These are phyloP conservation scores for Arctocebus calabarensis DNA, from an alignment of 2,797 vertebrate species.

Conservation along the genomic window DNA sequence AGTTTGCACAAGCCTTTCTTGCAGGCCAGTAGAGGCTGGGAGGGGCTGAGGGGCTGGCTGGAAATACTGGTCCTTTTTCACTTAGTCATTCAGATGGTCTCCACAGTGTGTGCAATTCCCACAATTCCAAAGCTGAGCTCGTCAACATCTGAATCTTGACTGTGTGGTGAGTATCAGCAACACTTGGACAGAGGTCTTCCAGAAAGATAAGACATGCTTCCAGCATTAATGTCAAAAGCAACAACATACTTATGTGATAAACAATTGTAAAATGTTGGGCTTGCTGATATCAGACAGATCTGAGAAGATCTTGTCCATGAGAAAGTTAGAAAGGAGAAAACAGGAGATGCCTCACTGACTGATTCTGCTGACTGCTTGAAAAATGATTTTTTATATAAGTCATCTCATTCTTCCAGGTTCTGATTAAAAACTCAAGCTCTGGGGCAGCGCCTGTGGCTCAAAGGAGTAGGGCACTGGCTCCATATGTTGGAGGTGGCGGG, in stretches of 20 bases:
- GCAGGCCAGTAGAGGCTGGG: background rate
- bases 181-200: background rate
- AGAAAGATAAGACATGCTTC: background rate
- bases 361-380: background rate
- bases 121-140: background rate
- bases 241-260: background rate
- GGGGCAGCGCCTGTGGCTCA: no score
- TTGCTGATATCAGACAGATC: background rate
- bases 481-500: no score
- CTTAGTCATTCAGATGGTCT: background rate
- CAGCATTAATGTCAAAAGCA: background rate
- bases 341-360: background rate
- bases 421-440: conserved; percentile 16
- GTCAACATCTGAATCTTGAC: background rate
- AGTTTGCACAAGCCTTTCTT: background rate
- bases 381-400: background rate
- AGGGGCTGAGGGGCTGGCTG: background rate
- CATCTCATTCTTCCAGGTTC: conserved; percentile 45
- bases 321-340: conserved; percentile 40
- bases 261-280: background rate
- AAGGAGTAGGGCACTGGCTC: no score
- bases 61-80: background rate
- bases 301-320: background rate
- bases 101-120: background rate
- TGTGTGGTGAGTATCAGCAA: background rate